Base-by-base conservation (phyloP, 2,113 vertebrate species). In the Calypte anna region DNA sequence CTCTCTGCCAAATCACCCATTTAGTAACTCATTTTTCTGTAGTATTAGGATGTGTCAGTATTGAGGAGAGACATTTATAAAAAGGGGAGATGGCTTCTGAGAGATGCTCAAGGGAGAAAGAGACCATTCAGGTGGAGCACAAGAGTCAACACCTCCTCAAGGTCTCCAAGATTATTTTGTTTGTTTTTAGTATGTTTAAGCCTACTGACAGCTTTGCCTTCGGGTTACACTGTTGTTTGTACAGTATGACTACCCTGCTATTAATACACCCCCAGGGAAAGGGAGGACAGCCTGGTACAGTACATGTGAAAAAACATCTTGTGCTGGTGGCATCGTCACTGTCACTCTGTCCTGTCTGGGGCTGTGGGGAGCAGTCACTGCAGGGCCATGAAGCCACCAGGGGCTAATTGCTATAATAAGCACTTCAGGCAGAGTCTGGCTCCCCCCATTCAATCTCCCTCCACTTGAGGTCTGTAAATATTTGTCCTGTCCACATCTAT, bases 401-500 rank as follows among this genome's bases (percentile, higher is more conserved):
- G 1, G 43, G 55, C 67, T 69, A 10, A 73, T 66, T 2, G 0
- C 67, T 77, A 33, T 57, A 70, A 81, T 58, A 48, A 86, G 50
- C 86, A 40, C 69, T 77, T 54, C 67, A 61, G 86, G 62, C 90
- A 57, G 8, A 51, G 78, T 48, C 73, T 81, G 86, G 24, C 55
- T 94, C 46, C 63, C 86, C 86, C 13, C 74, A 7, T 53, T 88
- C 72, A 50, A 73, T 69, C 91, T 88, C 33, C 50, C 40, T 77
- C 33, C 75, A 33, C 81, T 94, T 93, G 31, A 28, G 51, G 54
- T 91, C 96, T 90, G 94, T 94, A 96, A 97, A 95, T 95, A 97
- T 97, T 96, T 94, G 92, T 82, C 83, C 84, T 89, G 86, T 91
- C 90, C 76, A 3, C 79, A 51, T 96, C 95, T 96, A 91, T 96